Percentiles rank a stretch among this genome's conserved stretches.
Conservation (phyloP, 2,888 invertebrate genomes). For the Chelonus formosanus region DNA sequence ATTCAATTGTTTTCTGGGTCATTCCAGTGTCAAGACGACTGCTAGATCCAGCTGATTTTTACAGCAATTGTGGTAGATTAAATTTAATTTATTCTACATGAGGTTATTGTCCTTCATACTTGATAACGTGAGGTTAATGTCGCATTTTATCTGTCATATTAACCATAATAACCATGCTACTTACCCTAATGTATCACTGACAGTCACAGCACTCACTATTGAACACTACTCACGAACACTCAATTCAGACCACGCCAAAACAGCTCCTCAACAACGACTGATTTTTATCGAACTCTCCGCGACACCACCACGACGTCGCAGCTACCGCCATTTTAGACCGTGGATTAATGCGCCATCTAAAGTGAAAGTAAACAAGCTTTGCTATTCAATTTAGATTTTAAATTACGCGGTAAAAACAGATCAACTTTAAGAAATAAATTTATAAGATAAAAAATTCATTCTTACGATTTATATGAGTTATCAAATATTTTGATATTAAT, state of each 20-base stretch:
- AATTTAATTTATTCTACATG: not conserved
- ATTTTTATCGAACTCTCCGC: slow-evolving; percentile 57
- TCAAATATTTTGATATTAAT: no score
- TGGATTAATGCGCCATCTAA: no score
- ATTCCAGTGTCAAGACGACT: slow-evolving; percentile 13
- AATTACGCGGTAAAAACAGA: no score
- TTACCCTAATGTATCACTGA: slow-evolving; percentile 43
- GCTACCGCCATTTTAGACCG: not conserved
- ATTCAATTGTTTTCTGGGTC: slow-evolving; percentile 24
- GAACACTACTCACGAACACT: slow-evolving; percentile 22
- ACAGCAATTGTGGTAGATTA: not conserved
- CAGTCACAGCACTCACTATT: slow-evolving; percentile 31
- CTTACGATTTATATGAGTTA: no score
- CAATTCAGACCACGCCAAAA: slow-evolving; percentile 44
- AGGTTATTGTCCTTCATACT: not conserved
- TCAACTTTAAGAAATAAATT: no score
- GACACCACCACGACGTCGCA: slow-evolving; percentile 7
- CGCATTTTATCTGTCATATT: not conserved
- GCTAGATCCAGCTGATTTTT: not conserved
- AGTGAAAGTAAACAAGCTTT: no score
- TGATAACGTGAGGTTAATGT: not conserved
- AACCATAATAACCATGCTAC: slow-evolving; percentile 29
- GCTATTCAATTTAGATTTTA: no score
- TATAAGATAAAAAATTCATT: no score
- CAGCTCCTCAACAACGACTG: slow-evolving; percentile 47